A percentile compares a stretch with the other conserved stretches of the same genome.
phyloP scores from a whole-genome alignment of 2,888 invertebrate genomes.

The Cryptocephalus moraei region DNA sequence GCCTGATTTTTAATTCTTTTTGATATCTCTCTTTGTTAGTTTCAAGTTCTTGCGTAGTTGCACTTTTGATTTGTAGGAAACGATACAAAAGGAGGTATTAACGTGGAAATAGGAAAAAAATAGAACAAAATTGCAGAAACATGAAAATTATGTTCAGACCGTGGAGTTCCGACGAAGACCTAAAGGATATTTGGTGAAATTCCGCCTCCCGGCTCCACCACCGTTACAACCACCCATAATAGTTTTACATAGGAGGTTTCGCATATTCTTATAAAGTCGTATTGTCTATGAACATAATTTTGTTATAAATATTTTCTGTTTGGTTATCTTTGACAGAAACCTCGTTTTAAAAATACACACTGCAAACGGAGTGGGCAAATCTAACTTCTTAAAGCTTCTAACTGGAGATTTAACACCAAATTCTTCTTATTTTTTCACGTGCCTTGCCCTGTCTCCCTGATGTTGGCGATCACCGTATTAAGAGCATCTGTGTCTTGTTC shows the following conservation, averaged over 20 bases:
- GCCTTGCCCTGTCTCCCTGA: no score
- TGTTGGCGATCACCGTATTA: no score
- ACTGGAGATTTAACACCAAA: conserved; percentile 74
- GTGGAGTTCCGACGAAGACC: conserved; percentile 80
- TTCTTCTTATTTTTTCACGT: no score
- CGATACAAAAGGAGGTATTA: conserved; percentile 83
- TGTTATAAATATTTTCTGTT: conserved; percentile 31
- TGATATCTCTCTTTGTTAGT: no score
- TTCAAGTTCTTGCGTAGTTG: no score
- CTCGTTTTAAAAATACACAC: conserved; percentile 74
- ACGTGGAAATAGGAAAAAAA: conserved; percentile 92
- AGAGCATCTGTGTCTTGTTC: no score
- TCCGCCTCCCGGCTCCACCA: conserved; percentile 85
- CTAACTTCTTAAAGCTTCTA: conserved; percentile 91
- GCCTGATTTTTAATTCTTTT: no score
- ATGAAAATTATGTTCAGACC: conserved; percentile 71
- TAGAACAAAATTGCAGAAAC: conserved; percentile 66
- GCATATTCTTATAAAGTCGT: neutral
- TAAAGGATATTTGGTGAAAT: conserved; percentile 95
- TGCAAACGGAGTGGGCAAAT: conserved; percentile 99
- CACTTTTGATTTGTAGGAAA: conserved; percentile 51
- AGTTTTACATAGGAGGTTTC: conserved; percentile 71
- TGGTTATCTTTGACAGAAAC: conserved; percentile 69
- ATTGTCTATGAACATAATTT: neutral
- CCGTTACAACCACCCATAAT: conserved; percentile 95